Base-by-base conservation (phyloP, 1,140 invertebrate genomes). In the Agrilus planipennis region DNA sequence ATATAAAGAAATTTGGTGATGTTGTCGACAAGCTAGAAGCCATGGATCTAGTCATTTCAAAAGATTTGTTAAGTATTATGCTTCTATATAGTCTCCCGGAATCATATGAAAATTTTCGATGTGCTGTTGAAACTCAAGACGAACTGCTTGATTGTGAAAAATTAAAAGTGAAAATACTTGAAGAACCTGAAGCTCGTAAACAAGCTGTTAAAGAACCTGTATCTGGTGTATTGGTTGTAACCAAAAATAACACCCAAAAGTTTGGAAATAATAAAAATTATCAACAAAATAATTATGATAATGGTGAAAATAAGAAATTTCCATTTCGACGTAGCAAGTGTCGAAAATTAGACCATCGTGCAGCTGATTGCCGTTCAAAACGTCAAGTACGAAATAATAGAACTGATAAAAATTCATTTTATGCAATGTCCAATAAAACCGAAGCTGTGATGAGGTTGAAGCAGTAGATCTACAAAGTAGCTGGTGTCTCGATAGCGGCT, bases 111-210 rank as follows among this genome's bases (percentile, higher is more conserved):
- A 56, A 55, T 30, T 60, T 59, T 45, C 32, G 53, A 35, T 45
- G 52, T 34, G 56, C 55, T 7, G 54, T 57, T n/a, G 54, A 60
- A 43, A 48, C 52, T 9, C 37, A 52, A 1, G 57, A 59, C 29
- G 40, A 27, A 16, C 36, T 61, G 17, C 52, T 50, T 7, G 49
- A 25, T n/a, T 42, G 48, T 2, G 55, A 58, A 32, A 40, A 40
- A 11, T 34, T 60, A 7, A 46, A 51, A 32, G 47, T 53, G 3
- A 58, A 61, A 51, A 55, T 60, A 15, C 12, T 53, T 9, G 54
- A 58, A 47, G 52, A 61, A 34, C 35, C 16, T 40, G 49, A 61
- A 25, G 47, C 50, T 17, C 40, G 51, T 15, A 40, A 38, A 27
- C 37, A 35, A 2, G 17, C 25, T 18, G 11, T n/a, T 18, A 7